Evolutionary conservation across 1,140 invertebrate genomes (phyloP).

Genomic region (Centruroides vittatus): DNA sequence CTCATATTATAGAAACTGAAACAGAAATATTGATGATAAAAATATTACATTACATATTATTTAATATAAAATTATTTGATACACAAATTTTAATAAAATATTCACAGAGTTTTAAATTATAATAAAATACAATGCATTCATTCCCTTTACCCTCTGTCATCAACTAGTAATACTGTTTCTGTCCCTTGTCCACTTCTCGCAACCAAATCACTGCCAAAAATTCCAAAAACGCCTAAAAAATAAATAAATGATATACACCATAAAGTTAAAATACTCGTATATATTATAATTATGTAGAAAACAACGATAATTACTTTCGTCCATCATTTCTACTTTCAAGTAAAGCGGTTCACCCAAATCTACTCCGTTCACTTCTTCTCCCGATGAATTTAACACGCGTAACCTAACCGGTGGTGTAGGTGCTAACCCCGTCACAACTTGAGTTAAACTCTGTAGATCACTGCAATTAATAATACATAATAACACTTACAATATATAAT

Average conservation of each 20-base stretch:
- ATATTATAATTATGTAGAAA: neutral
- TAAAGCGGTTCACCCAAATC: slow-evolving; percentile 24
- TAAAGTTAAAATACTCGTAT: neutral
- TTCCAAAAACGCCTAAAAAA: slow-evolving; percentile 34
- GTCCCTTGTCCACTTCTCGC: slow-evolving; percentile 35
- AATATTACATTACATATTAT: too few species aligned
- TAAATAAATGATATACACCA: neutral
- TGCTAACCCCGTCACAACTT: slow-evolving; percentile 26
- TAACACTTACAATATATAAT: too few species aligned
- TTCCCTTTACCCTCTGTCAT: slow-evolving; percentile 28
- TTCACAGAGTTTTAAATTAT: too few species aligned
- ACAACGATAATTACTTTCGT: slow-evolving; percentile 15
- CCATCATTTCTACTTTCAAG: slow-evolving; percentile 24
- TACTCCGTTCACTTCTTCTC: slow-evolving; percentile 23
- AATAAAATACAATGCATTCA: too few species aligned
- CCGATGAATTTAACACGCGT: slow-evolving; percentile 20
- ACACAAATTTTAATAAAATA: too few species aligned
- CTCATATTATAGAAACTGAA: too few species aligned
- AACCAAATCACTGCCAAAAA: slow-evolving; percentile 36
- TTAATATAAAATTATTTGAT: too few species aligned
- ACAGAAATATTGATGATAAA: too few species aligned
- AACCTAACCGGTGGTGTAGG: slow-evolving; percentile 23
- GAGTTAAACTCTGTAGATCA: slow-evolving; percentile 14
- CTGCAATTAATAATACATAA: neutral
- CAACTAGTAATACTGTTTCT: slow-evolving; percentile 34